Conservation (phyloP, 2,113 vertebrate species). For the Siniperca chuatsi region DNA sequence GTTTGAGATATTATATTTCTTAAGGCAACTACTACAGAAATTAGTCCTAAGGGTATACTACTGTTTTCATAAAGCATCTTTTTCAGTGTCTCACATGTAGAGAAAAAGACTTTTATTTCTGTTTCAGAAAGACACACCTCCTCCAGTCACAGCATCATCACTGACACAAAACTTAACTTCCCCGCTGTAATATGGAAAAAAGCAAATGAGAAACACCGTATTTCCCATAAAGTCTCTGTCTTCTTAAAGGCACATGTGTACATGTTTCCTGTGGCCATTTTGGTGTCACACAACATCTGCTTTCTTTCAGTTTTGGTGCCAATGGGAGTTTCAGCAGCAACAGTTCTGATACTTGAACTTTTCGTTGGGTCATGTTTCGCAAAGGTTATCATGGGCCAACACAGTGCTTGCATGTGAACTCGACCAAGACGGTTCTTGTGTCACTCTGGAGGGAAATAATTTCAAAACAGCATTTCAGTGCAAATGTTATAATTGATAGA, state of each 20-base stretch:
- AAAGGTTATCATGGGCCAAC: neutral
- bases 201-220: neutral
- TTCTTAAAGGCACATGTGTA: neutral
- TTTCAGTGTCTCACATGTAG: too few species aligned
- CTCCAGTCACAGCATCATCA: too few species aligned
- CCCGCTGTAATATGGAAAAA: neutral
- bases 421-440: neutral
- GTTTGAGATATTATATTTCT: neutral
- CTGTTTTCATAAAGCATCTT: too few species aligned
- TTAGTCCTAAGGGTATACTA: neutral
- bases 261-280: neutral
- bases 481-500: neutral
- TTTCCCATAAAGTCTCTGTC: neutral
- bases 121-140: too few species aligned
- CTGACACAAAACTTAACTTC: neutral
- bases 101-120: too few species aligned
- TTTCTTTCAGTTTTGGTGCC: neutral
- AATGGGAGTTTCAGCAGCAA: neutral
- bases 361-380: neutral
- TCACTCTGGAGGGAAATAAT: neutral
- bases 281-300: neutral
- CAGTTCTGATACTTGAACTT: conserved; percentile 5
- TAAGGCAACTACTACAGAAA: neutral
- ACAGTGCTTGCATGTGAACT: neutral
- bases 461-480: neutral